A percentile compares a stretch with the other conserved stretches of the same genome.
These are phyloP conservation scores for Cheilosia grossa DNA, from an alignment of 2,888 invertebrate species.

Conservation along the genomic window DNA sequence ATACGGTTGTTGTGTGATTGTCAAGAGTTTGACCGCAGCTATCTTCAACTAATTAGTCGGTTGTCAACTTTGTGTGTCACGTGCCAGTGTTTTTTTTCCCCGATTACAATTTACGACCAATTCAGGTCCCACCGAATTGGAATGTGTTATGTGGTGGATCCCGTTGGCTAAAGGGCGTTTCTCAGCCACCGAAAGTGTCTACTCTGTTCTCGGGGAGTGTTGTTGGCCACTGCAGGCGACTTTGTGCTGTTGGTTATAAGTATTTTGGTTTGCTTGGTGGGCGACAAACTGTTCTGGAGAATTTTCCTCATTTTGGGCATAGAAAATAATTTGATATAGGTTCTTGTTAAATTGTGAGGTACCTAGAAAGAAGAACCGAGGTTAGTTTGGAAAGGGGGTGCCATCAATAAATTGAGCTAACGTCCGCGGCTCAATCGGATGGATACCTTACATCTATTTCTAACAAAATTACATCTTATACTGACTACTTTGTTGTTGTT, in stretches of 20 bases:
- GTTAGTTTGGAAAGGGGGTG: too few species aligned
- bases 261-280: neutral
- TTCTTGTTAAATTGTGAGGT: too few species aligned
- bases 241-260: too few species aligned
- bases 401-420: too few species aligned
- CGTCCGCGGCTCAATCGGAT: too few species aligned
- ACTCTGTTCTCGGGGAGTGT: neutral
- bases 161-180: conserved; percentile 20
- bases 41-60: conserved; percentile 56
- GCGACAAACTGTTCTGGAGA: neutral
- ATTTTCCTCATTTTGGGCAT: neutral
- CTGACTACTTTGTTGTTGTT: too few species aligned
- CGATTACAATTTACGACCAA: conserved; percentile 54
- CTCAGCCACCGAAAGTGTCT: neutral
- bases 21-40: conserved; percentile 15
- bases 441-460: too few species aligned
- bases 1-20: conserved; percentile 21
- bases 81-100: conserved; percentile 53
- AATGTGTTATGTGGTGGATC: conserved; percentile 21
- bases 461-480: too few species aligned
- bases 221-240: conserved; percentile 1
- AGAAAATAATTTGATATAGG: too few species aligned
- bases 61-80: conserved; percentile 67
- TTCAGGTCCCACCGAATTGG: conserved; percentile 13
- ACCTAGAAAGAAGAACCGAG: too few species aligned